Base-by-base conservation (phyloP, 2,113 vertebrate species). In the Lepus timidus region DNA sequence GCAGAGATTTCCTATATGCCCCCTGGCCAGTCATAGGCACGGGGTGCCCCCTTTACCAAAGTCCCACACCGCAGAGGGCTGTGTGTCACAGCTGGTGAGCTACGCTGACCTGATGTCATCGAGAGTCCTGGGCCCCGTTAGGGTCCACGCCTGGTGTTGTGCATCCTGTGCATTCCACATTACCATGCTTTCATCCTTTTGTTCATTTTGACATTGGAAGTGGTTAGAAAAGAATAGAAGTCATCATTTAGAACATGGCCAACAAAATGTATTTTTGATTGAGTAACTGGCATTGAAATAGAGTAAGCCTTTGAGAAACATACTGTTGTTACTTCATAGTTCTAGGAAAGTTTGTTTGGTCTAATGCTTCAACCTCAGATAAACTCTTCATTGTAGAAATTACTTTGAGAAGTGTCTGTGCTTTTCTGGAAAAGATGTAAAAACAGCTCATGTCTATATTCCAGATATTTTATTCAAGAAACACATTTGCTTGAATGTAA, bases 11-110 rank as follows among this genome's bases (percentile, higher is more conserved):
- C n/a, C 33, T 39, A 16, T n/a, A 3, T 31, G 23, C 8, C 1
- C 49, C 2, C 7, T 23, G 2, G 0, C 2, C 1, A 44, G 20
- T 23, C 71, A 20, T 2, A n/a, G 29, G 4, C 1, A 3, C 31
- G 4, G 16, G 25, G 2, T 85, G 44, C 76, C 14, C 4, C n/a
- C 4, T 64, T 70, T 12, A 52, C 9, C 49, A 23, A 61, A 27
- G 75, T 44, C 4, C 23, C 9, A 7, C 19, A 11, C 9, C 51
- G 5, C 36, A n/a, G 0, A 20, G 55, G 22, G 1, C 9, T 33
- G 33, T 76, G 51, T 62, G 19, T 74, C 31, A 20, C 0, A 44
- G 19, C 1, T 0, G 2, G 81, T 31, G 27, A 71, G 49, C 4
- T 44, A 23, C n/a, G 20, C 22, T 44, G 27, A 23, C 23, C 73